A percentile compares a stretch with the other conserved stretches of the same genome.
Evolutionary conservation across 2,113 vertebrate genomes (phyloP).

Genomic region (Aramus guarauna): DNA sequence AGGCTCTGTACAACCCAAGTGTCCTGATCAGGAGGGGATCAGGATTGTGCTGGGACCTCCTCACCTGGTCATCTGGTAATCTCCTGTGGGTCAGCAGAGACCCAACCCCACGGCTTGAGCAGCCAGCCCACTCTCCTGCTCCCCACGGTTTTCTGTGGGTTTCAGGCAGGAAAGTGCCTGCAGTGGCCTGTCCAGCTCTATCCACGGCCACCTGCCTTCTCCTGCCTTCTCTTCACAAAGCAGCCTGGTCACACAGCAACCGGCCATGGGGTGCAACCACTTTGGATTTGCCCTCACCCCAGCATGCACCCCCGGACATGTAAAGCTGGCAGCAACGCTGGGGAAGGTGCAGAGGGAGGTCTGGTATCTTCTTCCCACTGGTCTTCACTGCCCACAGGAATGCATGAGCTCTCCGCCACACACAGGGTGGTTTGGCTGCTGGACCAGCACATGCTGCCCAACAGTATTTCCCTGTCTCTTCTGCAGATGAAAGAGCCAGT

Average conservation of each 20-base stretch:
- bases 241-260: not conserved
- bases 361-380: not conserved
- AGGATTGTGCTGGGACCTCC: not conserved
- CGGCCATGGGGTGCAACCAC: not conserved
- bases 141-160: not conserved
- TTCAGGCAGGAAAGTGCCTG: not conserved
- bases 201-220: not conserved
- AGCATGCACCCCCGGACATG: rapidly evolving
- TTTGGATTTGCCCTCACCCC: not conserved
- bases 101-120: not conserved
- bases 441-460: not conserved
- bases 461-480: not conserved
- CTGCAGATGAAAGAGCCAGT: rapidly evolving
- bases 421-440: not conserved
- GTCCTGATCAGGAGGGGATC: not conserved
- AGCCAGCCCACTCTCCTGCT: not conserved
- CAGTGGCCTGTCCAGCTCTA: not conserved
- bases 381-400: not conserved
- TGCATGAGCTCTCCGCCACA: not conserved
- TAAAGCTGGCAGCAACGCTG: not conserved
- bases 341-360: not conserved
- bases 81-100: not conserved
- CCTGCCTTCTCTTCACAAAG: not conserved
- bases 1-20: not conserved
- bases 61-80: not conserved